A percentile compares a stretch with the other conserved stretches of the same genome.
Conservation (phyloP, 2,888 invertebrate genomes). For the Gibbula magus region DNA sequence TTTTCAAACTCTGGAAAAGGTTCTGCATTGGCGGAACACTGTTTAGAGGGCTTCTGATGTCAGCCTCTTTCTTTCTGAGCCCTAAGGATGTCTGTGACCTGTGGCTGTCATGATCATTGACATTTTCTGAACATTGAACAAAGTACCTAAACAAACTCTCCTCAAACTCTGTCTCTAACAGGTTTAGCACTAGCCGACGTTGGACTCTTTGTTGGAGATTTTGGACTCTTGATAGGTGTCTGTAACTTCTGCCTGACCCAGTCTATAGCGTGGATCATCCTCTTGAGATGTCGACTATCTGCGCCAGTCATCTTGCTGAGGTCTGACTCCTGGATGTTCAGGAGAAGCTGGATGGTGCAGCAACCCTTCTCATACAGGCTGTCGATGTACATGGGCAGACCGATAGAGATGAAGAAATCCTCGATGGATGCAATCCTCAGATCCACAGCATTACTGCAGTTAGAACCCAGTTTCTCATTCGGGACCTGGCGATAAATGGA, state of each 20-base stretch:
- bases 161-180: not conserved
- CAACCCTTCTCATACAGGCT: slow-evolving; percentile 51
- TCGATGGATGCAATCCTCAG: slow-evolving; percentile 69
- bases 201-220: slow-evolving; percentile 4
- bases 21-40: too few relatives aligned
- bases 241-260: slow-evolving; percentile 63
- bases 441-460: slow-evolving; percentile 69
- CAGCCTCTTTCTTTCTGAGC: too few relatives aligned
- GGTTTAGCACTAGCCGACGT: not conserved
- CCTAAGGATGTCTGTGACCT: too few relatives aligned
- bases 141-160: not conserved
- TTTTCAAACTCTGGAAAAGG: too few relatives aligned
- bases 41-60: too few relatives aligned
- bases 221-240: slow-evolving; percentile 43
- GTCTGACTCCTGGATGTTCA: slow-evolving; percentile 59
- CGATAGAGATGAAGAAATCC: slow-evolving; percentile 73
- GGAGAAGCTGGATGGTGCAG: slow-evolving; percentile 61
- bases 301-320: slow-evolving; percentile 61
- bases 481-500: slow-evolving; percentile 60
- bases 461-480: slow-evolving; percentile 70
- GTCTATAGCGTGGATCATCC: slow-evolving; percentile 69
- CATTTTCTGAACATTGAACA: not conserved
- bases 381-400: slow-evolving; percentile 73
- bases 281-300: slow-evolving; percentile 65
- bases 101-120: too few relatives aligned